These are phyloP conservation scores for Ganaspis sp. DNA, from an alignment of 1,140 invertebrate species.

Conservation along the genomic window DNA sequence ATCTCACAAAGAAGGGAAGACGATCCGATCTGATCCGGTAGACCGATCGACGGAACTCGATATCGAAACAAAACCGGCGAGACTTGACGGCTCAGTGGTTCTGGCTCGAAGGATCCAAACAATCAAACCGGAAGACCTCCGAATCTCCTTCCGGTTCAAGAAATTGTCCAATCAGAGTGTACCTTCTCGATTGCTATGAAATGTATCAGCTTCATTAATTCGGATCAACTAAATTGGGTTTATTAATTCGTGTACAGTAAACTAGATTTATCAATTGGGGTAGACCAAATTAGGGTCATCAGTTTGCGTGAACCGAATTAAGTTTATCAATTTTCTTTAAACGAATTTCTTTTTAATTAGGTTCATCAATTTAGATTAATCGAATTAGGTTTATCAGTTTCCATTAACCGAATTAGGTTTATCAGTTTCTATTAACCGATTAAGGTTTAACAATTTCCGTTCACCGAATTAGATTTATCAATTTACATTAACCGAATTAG, in stretches of 20 bases:
- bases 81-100: slow-evolving; percentile 12
- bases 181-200: not conserved
- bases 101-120: slow-evolving; percentile 45
- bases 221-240: too few relatives aligned
- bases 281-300: too few relatives aligned
- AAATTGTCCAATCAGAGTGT: not conserved
- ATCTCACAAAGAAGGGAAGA: slow-evolving; percentile 21
- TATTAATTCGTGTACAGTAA: too few relatives aligned
- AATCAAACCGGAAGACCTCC: slow-evolving; percentile 47
- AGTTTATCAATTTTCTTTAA: too few relatives aligned
- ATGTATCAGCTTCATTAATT: not conserved
- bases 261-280: too few relatives aligned
- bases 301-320: too few relatives aligned
- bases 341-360: too few relatives aligned
- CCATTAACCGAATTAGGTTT: too few relatives aligned
- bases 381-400: too few relatives aligned
- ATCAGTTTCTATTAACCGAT: too few relatives aligned
- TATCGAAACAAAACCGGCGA: slow-evolving; percentile 36
- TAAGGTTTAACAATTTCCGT: too few relatives aligned
- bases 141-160: slow-evolving; percentile 12
- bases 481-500: too few relatives aligned
- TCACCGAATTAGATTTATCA: not conserved
- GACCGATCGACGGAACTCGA: slow-evolving; percentile 45
- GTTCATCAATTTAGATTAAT: not conserved
- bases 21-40: slow-evolving; percentile 27